Percentiles rank a stretch among this genome's conserved stretches.
phyloP scores from a whole-genome alignment of 2,797 vertebrate genomes.

The Oryzias dopingdopingensis region DNA sequence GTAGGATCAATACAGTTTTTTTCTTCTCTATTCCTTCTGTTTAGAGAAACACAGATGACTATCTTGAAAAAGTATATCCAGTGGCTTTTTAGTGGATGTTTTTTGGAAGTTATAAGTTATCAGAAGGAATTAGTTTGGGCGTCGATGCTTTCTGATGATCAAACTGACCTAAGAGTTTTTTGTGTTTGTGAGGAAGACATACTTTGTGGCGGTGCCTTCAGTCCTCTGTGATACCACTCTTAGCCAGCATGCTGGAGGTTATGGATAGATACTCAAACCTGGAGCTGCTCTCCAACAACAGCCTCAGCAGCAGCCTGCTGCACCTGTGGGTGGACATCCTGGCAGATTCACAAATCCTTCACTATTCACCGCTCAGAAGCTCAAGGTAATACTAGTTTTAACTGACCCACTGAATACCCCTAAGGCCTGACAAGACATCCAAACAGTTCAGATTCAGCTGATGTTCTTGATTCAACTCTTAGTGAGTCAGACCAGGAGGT shows the following conservation, averaged over 20 bases:
- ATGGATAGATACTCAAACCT: constrained; percentile 75
- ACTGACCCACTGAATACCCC: neutral
- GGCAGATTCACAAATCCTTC: constrained; percentile 65
- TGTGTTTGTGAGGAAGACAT: constrained; percentile 54
- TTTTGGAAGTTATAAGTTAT: neutral
- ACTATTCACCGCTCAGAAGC: constrained; percentile 42
- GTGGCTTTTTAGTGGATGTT: too few species aligned
- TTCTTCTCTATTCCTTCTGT: too few species aligned
- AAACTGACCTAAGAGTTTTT: neutral
- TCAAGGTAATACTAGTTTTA: constrained; percentile 49
- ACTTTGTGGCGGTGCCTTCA: constrained; percentile 78
- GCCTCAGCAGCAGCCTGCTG: constrained; percentile 48
- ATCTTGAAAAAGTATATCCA: too few species aligned
- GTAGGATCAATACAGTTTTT: too few species aligned
- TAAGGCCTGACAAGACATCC: neutral
- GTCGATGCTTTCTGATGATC: neutral
- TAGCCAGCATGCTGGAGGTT: constrained; percentile 68
- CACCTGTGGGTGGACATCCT: constrained; percentile 77
- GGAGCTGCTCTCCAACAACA: constrained; percentile 57
- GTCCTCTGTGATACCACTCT: constrained; percentile 61
- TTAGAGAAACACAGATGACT: too few species aligned
- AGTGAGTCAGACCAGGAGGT: constrained; percentile 69
- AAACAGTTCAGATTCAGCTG: neutral
- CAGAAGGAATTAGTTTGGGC: neutral
- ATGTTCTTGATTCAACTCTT: neutral